Evolutionary conservation across 37 sponge, comb jelly and placozoan species (phyloP), one percentile per base, ranked within the genome.

Genomic region (Ianthella basta): DNA sequence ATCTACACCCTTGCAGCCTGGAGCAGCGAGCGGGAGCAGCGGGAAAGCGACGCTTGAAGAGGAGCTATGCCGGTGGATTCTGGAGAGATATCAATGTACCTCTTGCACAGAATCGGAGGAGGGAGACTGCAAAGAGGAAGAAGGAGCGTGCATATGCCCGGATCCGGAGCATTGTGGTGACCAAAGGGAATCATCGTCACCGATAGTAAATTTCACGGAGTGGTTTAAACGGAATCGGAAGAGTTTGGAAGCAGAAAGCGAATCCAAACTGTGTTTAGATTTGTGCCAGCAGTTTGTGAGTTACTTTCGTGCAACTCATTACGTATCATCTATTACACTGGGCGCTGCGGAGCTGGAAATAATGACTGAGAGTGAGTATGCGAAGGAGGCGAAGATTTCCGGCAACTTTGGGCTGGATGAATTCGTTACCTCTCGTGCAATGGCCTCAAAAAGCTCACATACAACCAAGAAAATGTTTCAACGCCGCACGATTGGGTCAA

Each of bases 291-390:
- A 85, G 5, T 91, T 88, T 82, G 82, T 88, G 4, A 6, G 35
- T 0, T 50, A 77, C 59, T 86, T 88, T 29, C 68, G 82, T 63
- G 82, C 88, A 67, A 91, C 92, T 15, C 92, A 91, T 66, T 91
- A 88, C 37, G 92, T 91, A 39, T 72, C 79, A 40, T 33, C 86
- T 19, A 82, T 91, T 12, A 79, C 82, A 10, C 77, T 91, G 23
- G 92, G 92, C 10, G 92, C 92, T 39, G 44, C 81, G 12, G 73
- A 91, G 60, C 88, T 82, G 59, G 40, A 64, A 37, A 83, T 85
- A 0, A 44, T 88, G 24, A 87, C 82, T 27, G 86, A 88, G 67
- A 57, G 50, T 4, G 92, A 91, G 70, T 88, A 55, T n/a, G 24
- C n/a, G 5, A 27, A 24, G 29, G 20, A 8, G 0, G 34, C 66